Evolutionary conservation across 2,113 vertebrate genomes (phyloP).

Genomic region (Canis aureus): DNA sequence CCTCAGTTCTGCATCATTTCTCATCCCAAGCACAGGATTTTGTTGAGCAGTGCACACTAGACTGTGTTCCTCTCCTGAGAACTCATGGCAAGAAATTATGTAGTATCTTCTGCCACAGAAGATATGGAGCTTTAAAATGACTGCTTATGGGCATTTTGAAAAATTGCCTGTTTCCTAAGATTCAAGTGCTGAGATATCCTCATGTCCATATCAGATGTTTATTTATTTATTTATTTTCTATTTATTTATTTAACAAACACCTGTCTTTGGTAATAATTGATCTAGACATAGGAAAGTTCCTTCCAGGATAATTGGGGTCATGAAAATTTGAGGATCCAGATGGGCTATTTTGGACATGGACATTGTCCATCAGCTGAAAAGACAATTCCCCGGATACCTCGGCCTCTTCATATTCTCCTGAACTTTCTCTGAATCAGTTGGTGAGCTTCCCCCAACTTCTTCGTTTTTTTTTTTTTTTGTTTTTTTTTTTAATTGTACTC

Average conservation of each 20-base stretch:
- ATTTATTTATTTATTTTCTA: too few species aligned
- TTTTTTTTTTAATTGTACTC: neutral
- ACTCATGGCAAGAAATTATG: neutral
- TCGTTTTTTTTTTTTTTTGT: neutral
- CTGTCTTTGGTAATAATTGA: conserved; percentile 35
- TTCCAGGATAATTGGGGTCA: neutral
- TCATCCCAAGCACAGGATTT: neutral
- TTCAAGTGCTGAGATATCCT: neutral
- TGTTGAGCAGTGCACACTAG: neutral
- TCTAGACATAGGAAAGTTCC: neutral
- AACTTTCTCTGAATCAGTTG: neutral
- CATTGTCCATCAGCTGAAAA: neutral
- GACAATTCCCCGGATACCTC: neutral
- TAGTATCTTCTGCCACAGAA: neutral
- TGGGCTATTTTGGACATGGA: neutral
- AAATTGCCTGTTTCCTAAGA: neutral
- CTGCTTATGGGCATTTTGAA: conserved; percentile 6
- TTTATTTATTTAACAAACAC: neutral
- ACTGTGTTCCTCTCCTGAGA: neutral
- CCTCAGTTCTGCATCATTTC: neutral
- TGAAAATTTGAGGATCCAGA: neutral
- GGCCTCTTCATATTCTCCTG: neutral
- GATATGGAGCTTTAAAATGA: neutral
- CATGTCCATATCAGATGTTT: neutral
- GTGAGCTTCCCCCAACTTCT: neutral